Percentiles rank a stretch among this genome's conserved stretches.
Conservation (phyloP, 2,888 invertebrate species). For the Chelonus formosanus region DNA sequence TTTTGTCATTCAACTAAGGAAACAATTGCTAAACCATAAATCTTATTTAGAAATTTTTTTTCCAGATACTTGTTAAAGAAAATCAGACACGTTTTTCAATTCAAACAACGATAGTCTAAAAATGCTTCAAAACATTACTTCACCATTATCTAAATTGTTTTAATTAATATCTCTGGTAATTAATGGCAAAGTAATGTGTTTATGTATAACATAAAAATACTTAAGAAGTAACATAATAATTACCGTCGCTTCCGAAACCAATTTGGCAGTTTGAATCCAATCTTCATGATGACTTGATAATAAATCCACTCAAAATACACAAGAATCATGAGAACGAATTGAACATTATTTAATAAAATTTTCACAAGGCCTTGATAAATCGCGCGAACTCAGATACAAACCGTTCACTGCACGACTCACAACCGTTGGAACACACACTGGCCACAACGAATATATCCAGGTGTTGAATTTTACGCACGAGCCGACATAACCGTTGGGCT, state of each 20-base stretch:
- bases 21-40: too few species aligned
- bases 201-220: conserved; percentile 8
- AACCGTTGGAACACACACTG: conserved; percentile 28
- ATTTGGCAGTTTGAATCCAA: conserved; percentile 32
- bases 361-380: conserved; percentile 30
- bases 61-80: too few species aligned
- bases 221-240: not conserved
- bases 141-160: too few species aligned
- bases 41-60: too few species aligned
- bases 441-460: not conserved
- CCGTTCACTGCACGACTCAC: conserved; percentile 33
- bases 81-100: too few species aligned
- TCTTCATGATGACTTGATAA: conserved; percentile 20
- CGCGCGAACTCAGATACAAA: conserved; percentile 18
- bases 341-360: conserved; percentile 12
- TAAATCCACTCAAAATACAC: conserved; percentile 1
- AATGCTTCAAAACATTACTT: too few species aligned
- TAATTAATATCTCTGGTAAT: too few species aligned
- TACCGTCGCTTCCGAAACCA: conserved; percentile 33
- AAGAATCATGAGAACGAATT: not conserved
- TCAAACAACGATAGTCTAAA: too few species aligned
- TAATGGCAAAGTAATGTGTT: too few species aligned
- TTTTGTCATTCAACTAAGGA: too few species aligned
- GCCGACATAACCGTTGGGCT: conserved; percentile 30
- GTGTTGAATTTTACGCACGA: conserved; percentile 36